phyloP scores from a whole-genome alignment of 1,140 invertebrate genomes.

The Drosophila bocqueti region DNA sequence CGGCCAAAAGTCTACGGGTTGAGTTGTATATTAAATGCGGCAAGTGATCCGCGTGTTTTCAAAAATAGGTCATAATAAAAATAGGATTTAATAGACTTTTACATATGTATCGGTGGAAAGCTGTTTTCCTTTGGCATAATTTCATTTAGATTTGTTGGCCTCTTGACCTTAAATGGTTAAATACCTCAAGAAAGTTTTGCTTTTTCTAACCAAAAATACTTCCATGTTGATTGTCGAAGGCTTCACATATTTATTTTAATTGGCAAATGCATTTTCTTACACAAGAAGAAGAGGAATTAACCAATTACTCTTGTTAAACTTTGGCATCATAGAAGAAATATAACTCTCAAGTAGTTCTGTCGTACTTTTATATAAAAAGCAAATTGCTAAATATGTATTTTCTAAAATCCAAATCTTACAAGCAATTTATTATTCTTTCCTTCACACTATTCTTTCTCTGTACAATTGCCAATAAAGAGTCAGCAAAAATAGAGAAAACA shows the following conservation, averaged over 20 bases:
- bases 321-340: background rate
- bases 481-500: background rate
- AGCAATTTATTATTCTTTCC: background rate
- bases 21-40: conserved; percentile 7
- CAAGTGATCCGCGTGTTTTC: background rate
- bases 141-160: background rate
- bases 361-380: background rate
- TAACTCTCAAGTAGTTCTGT: background rate
- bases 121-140: no score
- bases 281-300: background rate
- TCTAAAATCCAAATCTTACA: background rate
- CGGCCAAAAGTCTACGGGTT: conserved; percentile 2
- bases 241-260: background rate
- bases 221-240: background rate
- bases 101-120: background rate
- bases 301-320: background rate
- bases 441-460: background rate
- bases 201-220: conserved; percentile 8
- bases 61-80: background rate
- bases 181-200: background rate
- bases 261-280: background rate
- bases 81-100: background rate
- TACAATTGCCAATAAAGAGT: background rate
- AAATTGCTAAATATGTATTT: no score
- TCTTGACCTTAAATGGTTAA: background rate